A percentile compares a stretch with the other conserved stretches of the same genome.
phyloP scores from a whole-genome alignment of 1,140 invertebrate species.

The Drosophila jambulina region DNA sequence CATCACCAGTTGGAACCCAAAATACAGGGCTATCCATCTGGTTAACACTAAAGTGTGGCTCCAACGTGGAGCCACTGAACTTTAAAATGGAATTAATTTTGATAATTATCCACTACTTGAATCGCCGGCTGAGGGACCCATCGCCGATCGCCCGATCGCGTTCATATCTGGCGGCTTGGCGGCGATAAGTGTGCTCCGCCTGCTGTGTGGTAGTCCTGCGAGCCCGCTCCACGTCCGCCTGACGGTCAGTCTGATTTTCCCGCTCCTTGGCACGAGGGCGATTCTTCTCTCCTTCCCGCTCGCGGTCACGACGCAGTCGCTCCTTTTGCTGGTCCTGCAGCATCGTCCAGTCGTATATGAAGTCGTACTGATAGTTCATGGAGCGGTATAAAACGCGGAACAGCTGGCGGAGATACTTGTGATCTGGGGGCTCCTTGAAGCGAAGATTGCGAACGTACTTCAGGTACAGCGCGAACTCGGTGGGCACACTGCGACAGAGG shows the following conservation, averaged over 20 bases:
- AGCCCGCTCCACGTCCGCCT: background rate
- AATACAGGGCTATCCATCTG: background rate
- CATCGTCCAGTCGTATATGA: constrained; percentile 99
- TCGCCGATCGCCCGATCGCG: constrained; percentile 32
- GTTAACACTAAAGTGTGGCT: background rate
- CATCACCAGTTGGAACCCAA: background rate
- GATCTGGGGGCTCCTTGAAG: constrained; percentile 99
- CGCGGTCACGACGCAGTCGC: constrained; percentile 33
- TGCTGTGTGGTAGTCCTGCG: constrained; percentile 12
- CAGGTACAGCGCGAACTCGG: constrained; percentile 98
- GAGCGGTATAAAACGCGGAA: constrained; percentile 98
- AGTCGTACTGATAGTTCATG: constrained; percentile 98
- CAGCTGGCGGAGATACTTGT: constrained; percentile 96
- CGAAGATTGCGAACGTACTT: constrained; percentile 97
- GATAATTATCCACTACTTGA: constrained; percentile 1
- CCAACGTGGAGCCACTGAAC: constrained; percentile 5
- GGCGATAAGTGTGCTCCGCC: background rate
- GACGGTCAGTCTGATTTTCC: background rate
- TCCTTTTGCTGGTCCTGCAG: constrained; percentile 85
- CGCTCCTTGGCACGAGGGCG: background rate
- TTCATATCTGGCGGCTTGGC: constrained; percentile 4
- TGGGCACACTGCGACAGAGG: constrained; percentile 93
- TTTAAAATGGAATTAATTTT: constrained; percentile 22
- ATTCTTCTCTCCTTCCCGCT: background rate
- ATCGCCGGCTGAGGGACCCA: background rate